A percentile compares a stretch with the other conserved stretches of the same genome.
Conservation (phyloP, 2,113 vertebrate species). For the Phainopepla nitens region DNA sequence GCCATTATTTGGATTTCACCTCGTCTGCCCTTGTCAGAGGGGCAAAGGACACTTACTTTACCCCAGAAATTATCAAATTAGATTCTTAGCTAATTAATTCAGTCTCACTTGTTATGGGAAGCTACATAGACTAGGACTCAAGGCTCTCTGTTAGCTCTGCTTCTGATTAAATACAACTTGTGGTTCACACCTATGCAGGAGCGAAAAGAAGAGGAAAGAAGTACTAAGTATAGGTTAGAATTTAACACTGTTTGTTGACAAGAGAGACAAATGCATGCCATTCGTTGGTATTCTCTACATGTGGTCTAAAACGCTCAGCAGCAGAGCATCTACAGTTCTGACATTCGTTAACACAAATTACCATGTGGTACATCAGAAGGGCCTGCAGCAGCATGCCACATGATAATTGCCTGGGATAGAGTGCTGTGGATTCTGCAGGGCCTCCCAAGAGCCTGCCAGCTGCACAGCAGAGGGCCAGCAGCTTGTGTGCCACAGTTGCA, state of each 20-base stretch:
- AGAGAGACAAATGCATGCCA: neutral
- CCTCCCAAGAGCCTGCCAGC: conserved; percentile 10
- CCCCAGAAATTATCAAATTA: neutral
- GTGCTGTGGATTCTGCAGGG: neutral
- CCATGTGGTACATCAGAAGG: neutral
- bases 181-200: neutral
- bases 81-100: neutral
- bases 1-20: neutral
- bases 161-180: neutral
- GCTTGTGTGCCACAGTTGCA: neutral
- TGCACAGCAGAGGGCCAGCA: neutral
- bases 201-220: neutral
- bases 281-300: neutral
- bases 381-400: conserved; percentile 3
- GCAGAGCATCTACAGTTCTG: neutral
- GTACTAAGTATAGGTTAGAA: neutral
- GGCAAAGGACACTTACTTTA: neutral
- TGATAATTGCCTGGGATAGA: neutral
- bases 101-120: neutral
- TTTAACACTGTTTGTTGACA: neutral
- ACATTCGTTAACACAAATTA: conserved; percentile 54
- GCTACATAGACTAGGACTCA: neutral
- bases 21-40: neutral
- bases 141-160: neutral
- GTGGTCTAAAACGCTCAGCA: conserved; percentile 27